Evolutionary conservation across 2,797 vertebrate species (phyloP).

Genomic region (Steatocranus sp.): DNA sequence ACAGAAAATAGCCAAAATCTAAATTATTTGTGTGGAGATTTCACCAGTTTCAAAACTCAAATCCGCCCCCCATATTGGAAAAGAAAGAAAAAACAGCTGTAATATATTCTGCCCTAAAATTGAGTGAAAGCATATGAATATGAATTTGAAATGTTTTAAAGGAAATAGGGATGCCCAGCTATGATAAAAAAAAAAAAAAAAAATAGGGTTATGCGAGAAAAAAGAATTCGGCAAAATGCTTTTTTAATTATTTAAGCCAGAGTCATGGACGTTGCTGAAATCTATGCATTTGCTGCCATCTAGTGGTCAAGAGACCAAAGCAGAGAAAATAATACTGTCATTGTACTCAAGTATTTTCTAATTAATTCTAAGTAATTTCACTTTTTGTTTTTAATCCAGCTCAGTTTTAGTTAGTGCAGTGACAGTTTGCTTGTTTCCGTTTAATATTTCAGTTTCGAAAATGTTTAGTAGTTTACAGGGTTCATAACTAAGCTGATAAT

Average conservation of each 20-base stretch:
- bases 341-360: not conserved
- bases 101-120: not conserved
- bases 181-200: not conserved
- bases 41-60: not conserved
- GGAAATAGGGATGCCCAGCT: not conserved
- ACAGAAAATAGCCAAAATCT: not conserved
- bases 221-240: not conserved
- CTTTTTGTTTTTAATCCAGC: not conserved
- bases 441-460: not conserved
- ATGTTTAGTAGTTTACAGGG: not conserved
- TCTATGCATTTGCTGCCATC: conserved; percentile 36
- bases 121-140: not conserved
- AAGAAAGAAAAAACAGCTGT: not conserved
- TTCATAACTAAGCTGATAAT: not conserved
- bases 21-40: not conserved
- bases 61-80: not conserved
- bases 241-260: not conserved
- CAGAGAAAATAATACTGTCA: not conserved
- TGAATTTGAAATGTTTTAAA: not conserved
- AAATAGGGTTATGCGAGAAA: not conserved
- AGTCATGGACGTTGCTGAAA: accelerated
- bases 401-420: not conserved
- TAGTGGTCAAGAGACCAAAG: not conserved
- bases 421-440: not conserved
- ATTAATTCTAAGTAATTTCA: not conserved